Evolutionary conservation across 2,113 vertebrate species (phyloP), one percentile per base, ranked within the genome.

Genomic region (Xenus cinereus): DNA sequence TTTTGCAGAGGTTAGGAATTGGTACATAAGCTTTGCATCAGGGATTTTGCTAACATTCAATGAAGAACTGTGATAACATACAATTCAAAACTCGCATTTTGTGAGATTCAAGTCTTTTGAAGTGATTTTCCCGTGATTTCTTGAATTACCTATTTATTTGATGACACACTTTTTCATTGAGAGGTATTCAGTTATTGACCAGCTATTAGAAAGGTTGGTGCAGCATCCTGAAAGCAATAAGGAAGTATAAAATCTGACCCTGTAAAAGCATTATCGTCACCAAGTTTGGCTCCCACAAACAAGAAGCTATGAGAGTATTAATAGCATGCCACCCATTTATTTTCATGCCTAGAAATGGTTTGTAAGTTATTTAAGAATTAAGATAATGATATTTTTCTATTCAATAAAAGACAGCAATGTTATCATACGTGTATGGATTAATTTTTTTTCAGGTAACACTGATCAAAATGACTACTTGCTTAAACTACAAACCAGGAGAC

Each of bases 351-450:
- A 82, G 41, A 78, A 77, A 43, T n/a, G 16, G 45, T 87, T 92
- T 92, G 37, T 77, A 95, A 92, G 23, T 82, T 79, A 84, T 41
- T 87, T 28, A 77, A 78, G 93, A 95, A 69, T 54, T 45, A 81
- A 81, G 33, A 75, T 80, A 81, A 24, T 71, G 30, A 46, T 94
- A 89, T 81, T 97, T 97, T 97, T 97, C 51, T 96, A 62, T 84
- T 76, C 56, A 97, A 76, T 97, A 93, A 95, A 93, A 69, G 19
- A 50, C 7, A 46, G 17, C 30, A 35, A 35, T 43, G 27, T 57
- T 90, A 68, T 46, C 41, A 20, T 26, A 13, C 0, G 0, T 43
- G 23, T 2, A 4, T 30, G 13, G 22, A 41, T 71, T 71, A 28
- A 14, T 26, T 26, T 87, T 63, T 71, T 92, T 69, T 53, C 35